Evolutionary conservation across 1,140 invertebrate species (phyloP).

Genomic region (Drosophila ananassae): DNA sequence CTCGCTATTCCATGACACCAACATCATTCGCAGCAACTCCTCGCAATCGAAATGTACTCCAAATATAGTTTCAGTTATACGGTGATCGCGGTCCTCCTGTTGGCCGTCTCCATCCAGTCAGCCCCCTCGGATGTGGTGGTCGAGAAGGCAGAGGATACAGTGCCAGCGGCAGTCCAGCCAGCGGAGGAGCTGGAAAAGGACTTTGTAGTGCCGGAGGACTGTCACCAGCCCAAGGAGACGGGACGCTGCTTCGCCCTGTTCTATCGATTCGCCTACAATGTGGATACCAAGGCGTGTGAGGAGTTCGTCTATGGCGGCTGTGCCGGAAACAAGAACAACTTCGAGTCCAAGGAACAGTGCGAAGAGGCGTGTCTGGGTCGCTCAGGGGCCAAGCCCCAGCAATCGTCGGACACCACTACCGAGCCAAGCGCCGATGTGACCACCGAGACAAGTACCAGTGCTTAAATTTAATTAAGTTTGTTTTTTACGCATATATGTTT

Average conservation of each 20-base stretch:
- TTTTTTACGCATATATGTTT: background rate
- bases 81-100: constrained; percentile 25
- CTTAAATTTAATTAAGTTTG: constrained; percentile 4
- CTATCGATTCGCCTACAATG: constrained; percentile 92
- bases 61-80: constrained; percentile 38
- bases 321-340: constrained; percentile 95
- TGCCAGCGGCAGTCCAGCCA: background rate
- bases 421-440: constrained; percentile 18
- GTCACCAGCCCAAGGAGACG: constrained; percentile 89
- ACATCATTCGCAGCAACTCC: constrained; percentile 49
- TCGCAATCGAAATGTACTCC: constrained; percentile 57
- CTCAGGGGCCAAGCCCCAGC: constrained; percentile 3
- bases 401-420: constrained; percentile 14
- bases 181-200: background rate
- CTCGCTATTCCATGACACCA: constrained; percentile 8
- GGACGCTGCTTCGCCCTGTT: constrained; percentile 94
- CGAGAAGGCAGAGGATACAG: constrained; percentile 40
- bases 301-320: constrained; percentile 95
- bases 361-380: constrained; percentile 87
- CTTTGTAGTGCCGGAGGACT: constrained; percentile 82
- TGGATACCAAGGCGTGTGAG: constrained; percentile 88
- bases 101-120: background rate
- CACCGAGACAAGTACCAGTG: constrained; percentile 30
- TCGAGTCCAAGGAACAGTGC: constrained; percentile 90
- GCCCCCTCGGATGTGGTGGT: constrained; percentile 58